phyloP scores from a whole-genome alignment of 1,140 invertebrate genomes.

The Hyposmocoma kahamanoa region DNA sequence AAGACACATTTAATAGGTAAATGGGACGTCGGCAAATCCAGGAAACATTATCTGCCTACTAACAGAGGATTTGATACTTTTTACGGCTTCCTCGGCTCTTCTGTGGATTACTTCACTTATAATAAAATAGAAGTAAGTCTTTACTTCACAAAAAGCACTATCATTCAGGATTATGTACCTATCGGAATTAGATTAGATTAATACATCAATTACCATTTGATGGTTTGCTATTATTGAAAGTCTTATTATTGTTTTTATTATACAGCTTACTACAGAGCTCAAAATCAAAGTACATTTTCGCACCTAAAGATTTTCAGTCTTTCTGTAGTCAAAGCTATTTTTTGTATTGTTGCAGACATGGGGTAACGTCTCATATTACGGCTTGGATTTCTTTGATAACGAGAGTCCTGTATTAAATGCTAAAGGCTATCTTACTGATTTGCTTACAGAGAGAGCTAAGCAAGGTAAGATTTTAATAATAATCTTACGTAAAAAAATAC shows the following conservation, averaged over 20 bases:
- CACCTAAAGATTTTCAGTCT: too few relatives aligned
- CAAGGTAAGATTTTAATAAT: too few relatives aligned
- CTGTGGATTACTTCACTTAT: constrained; percentile 86
- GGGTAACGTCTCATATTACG: constrained; percentile 35
- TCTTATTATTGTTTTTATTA: too few relatives aligned
- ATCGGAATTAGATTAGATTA: too few relatives aligned
- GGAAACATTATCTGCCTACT: constrained; percentile 81
- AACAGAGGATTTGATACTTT: constrained; percentile 86
- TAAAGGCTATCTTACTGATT: constrained; percentile 81
- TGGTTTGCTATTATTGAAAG: too few relatives aligned
- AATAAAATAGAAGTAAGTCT: constrained; percentile 65
- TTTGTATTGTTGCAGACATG: constrained; percentile 21
- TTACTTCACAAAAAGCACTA: too few relatives aligned
- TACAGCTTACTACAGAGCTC: too few relatives aligned
- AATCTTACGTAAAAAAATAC: too few relatives aligned
- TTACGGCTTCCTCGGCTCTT: constrained; percentile 86
- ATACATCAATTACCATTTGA: too few relatives aligned
- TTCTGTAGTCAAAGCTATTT: too few relatives aligned
- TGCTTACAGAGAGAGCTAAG: constrained; percentile 82
- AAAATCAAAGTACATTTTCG: too few relatives aligned
- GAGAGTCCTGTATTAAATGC: constrained; percentile 73
- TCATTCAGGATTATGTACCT: too few relatives aligned
- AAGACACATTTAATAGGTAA: constrained; percentile 88
- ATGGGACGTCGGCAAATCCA: constrained; percentile 87
- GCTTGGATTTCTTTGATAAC: constrained; percentile 78